Evolutionary conservation across 2,888 invertebrate species (phyloP), one percentile per base, ranked within the genome.

Genomic region (Amphimallon solstitiale): DNA sequence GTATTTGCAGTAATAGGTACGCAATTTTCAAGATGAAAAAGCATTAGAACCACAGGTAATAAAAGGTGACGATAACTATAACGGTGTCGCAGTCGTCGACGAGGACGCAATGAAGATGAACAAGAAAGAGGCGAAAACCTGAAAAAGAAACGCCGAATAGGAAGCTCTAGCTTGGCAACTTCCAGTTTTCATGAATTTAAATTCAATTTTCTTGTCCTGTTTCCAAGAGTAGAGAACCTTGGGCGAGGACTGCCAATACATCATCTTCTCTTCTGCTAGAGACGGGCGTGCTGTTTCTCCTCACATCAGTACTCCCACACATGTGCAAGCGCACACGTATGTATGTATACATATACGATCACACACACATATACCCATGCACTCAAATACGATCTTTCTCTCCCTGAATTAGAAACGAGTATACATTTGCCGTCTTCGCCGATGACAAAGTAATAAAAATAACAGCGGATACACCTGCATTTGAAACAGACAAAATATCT

Each of bases 181-280:
- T 78, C 77, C 78, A 78, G 77, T 79, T 80, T 80, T 79, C 79
- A 79, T 79, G 79, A 80, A 80, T 80, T 80, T 80, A 79, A 80
- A 80, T 80, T 79, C 80, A 80, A 80, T 80, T 80, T 79, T 79
- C 79, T 76, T 78, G 77, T 80, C 78, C 77, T 78, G 78, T 78
- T 77, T 76, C 75, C 78, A 78, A 75, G 68, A 74, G 75, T 67
- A 72, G 72, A 72, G 66, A 68, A 59, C 70, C 68, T 70, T 70
- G 68, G 72, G 72, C 72, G 68, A 70, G 68, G 70, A 70, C 74
- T 79, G 79, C 78, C 79, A 78, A 79, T 79, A 79, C 79, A 79
- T 79, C 79, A 79, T 79, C 79, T 78, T 74, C 77, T 79, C 75
- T 77, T 56, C 70, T 68, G 73, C 74, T 72, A 65, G 71, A 70